Base-by-base conservation (phyloP, 92 coral and sea anemone species). In the Montipora capitata region DNA sequence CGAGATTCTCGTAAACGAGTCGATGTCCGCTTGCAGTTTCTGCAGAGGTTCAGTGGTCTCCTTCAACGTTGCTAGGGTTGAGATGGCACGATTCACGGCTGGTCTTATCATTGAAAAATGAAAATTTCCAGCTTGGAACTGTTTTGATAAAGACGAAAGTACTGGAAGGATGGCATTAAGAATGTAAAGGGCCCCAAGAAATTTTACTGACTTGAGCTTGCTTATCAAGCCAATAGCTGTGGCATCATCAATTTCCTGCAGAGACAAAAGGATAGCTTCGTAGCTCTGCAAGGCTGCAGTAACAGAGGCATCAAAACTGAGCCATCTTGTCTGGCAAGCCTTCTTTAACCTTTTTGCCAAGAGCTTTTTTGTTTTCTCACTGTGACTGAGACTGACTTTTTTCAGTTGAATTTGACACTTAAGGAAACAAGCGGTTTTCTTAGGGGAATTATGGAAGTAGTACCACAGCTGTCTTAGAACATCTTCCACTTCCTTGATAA, bases 391-490 rank as follows among this genome's bases (percentile, higher is more conserved):
- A 3, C 10, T 5, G 52, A 48, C 52, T 48, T 48, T 48, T 48
- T 9, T 48, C 52, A 48, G 52, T 9, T 48, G 7, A 48, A 48
- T 48, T 48, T 48, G 52, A 9, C 52, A 48, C 52, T 48, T 48
- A 48, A 48, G 52, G 14, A 77, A 77, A 20, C 81, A 77, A 56
- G 81, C 68, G 15, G 48, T 58, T 77, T 56, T 77, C 39, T 77
- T 58, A 12, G 81, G 81, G 45, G 81, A 77, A 77, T 77, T 77
- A 27, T 77, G 81, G 68, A 77, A 77, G 14, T 77, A 77, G 81
- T 77, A 77, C 81, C 81, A 76, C 10, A 76, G 81, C 38, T 76
- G 80, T 66, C 68, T 18, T 44, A 76, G 44, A 45, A 76, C 81
- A 76, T 76, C 61, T 76, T 76, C 81, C 44, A 76, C 81, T 76